These are phyloP conservation scores for Ptychochromis oligacanthus DNA, from an alignment of 2,113 vertebrate species.

Conservation along the genomic window DNA sequence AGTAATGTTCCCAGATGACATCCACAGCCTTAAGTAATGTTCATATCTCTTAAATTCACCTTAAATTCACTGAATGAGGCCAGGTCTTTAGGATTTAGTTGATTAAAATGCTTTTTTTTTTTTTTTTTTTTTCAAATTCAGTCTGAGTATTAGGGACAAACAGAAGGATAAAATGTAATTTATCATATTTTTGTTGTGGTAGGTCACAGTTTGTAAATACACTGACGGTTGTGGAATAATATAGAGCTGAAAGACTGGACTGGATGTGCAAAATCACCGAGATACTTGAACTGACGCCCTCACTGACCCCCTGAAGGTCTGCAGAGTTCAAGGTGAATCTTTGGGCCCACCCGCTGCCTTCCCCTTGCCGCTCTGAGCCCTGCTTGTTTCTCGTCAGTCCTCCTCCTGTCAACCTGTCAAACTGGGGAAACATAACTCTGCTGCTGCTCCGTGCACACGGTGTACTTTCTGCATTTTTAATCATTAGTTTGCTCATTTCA, in stretches of 20 bases:
- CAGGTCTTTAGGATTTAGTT: not conserved
- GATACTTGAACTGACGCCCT: not conserved
- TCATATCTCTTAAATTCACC: not conserved
- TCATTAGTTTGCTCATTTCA: not conserved
- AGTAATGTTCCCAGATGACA: not conserved
- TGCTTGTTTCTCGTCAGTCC: slow-evolving; percentile 34
- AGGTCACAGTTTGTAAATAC: not conserved
- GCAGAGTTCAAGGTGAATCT: slow-evolving; percentile 13
- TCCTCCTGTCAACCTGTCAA: slow-evolving; percentile 36
- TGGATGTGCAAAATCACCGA: not conserved
- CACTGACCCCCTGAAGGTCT: not conserved
- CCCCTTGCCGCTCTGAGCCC: not conserved
- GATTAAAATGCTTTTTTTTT: not conserved
- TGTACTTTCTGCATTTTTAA: slow-evolving; percentile 15
- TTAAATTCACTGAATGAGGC: not conserved
- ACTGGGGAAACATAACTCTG: slow-evolving; percentile 1
- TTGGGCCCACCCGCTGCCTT: not conserved
- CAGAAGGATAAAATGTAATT: not conserved
- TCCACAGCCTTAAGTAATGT: not conserved
- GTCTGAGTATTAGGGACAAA: not conserved
- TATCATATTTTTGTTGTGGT: not conserved
- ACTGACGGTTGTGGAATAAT: not conserved
- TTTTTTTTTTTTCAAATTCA: too few species aligned
- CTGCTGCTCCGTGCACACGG: not conserved
- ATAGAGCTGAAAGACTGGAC: not conserved